These are phyloP conservation scores for Caenorhabditis wallacei DNA, from an alignment of 2,888 invertebrate species.

Conservation along the genomic window DNA sequence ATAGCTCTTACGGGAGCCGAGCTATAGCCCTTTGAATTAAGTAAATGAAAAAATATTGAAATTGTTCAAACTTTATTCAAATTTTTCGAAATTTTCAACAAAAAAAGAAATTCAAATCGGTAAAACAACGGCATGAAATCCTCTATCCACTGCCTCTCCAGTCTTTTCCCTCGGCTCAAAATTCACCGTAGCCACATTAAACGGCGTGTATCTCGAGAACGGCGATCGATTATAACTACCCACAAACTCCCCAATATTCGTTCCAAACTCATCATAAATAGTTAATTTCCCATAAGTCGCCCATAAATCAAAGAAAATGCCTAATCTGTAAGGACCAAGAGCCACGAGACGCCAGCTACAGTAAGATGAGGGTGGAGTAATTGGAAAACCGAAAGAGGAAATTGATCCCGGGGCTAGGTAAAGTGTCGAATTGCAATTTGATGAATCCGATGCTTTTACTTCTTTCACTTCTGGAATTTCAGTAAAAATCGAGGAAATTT, in stretches of 20 bases:
- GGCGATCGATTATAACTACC: not conserved
- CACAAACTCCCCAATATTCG: not conserved
- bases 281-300: not conserved
- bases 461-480: not conserved
- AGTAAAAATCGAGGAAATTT: not conserved
- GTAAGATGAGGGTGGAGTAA: not conserved
- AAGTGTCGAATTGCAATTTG: constrained; percentile 26
- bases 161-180: not conserved
- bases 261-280: constrained; percentile 10
- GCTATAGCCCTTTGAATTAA: too few relatives aligned
- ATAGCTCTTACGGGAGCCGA: too few relatives aligned
- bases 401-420: constrained; percentile 17
- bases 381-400: constrained; percentile 18
- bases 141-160: constrained; percentile 7
- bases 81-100: too few relatives aligned
- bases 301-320: constrained; percentile 16
- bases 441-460: not conserved
- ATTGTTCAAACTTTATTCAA: too few relatives aligned
- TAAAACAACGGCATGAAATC: constrained; percentile 11
- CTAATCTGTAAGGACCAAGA: constrained; percentile 24
- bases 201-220: not conserved
- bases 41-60: too few relatives aligned
- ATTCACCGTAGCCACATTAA: constrained; percentile 11
- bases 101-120: not conserved
- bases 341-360: constrained; percentile 14